Evolutionary conservation across 2,888 invertebrate genomes (phyloP).

Genomic region (Liposcelis brunnea): DNA sequence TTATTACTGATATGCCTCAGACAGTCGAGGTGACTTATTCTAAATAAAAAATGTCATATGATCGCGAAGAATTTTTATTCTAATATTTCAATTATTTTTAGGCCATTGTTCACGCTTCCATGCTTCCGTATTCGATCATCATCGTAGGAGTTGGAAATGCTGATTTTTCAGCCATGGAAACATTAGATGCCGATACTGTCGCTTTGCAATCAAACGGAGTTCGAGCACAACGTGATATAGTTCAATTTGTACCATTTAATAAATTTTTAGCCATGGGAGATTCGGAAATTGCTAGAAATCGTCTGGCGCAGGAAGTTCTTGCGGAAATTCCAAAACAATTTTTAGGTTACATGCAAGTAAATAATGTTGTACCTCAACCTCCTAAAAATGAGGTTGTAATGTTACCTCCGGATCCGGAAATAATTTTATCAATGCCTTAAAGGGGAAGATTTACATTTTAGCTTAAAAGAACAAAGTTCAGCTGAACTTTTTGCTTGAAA

Average conservation of each 20-base stretch:
- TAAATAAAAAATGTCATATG: no score
- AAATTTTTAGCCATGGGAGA: constrained; percentile 24
- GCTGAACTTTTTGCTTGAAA: neutral
- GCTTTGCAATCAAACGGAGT: constrained; percentile 25
- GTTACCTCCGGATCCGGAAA: constrained; percentile 22
- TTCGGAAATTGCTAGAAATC: constrained; percentile 21
- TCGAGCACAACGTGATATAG: constrained; percentile 36
- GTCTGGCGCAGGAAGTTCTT: constrained; percentile 37
- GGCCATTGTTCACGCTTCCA: constrained; percentile 32
- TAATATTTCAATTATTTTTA: constrained; percentile 14
- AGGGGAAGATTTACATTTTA: neutral
- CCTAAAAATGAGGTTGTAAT: constrained; percentile 21
- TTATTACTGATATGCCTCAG: constrained; percentile 38
- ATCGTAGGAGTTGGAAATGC: constrained; percentile 43
- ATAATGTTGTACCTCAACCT: constrained; percentile 29
- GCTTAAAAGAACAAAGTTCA: neutral
- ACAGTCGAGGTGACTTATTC: constrained; percentile 26
- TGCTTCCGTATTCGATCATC: constrained; percentile 39
- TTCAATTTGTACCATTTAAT: constrained; percentile 32
- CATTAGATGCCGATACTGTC: constrained; percentile 35
- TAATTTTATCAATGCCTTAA: neutral
- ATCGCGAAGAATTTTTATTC: constrained; percentile 4
- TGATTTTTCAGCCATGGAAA: constrained; percentile 41
- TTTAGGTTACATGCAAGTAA: constrained; percentile 29
- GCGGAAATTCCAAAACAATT: constrained; percentile 37